Percentiles rank a stretch among this genome's conserved stretches.
Conservation (phyloP, 2,888 invertebrate genomes). For the Eupsilia transversa region DNA sequence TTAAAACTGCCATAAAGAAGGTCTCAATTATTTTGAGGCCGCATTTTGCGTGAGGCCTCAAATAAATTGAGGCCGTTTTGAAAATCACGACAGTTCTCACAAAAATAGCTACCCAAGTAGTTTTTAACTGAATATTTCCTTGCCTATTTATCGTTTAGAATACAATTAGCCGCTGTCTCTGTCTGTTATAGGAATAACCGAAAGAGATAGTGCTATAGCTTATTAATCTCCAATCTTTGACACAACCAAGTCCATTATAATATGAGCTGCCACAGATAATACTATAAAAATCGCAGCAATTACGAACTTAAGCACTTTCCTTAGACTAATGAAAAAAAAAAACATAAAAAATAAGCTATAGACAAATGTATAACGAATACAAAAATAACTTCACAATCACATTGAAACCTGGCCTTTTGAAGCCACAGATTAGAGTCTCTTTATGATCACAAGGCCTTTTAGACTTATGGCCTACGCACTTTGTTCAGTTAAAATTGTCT, state of each 20-base stretch:
- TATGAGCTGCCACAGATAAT: slow-evolving; percentile 67
- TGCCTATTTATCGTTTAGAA: background rate
- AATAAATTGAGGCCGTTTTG: background rate
- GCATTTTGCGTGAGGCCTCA: background rate
- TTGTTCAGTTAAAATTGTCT: slow-evolving; percentile 30
- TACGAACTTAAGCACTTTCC: slow-evolving; percentile 78
- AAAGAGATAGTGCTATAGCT: background rate
- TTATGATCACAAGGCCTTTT: slow-evolving; percentile 20
- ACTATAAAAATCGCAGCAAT: slow-evolving; percentile 68
- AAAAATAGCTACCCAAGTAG: background rate
- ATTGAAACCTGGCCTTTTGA: slow-evolving; percentile 67
- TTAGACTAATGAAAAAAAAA: slow-evolving; percentile 75
- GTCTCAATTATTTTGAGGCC: background rate
- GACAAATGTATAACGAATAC: slow-evolving; percentile 80
- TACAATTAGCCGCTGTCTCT: background rate
- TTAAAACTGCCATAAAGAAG: background rate
- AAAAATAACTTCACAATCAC: slow-evolving; percentile 85
- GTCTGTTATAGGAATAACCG: background rate
- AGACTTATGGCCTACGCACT: slow-evolving; percentile 30
- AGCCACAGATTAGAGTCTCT: slow-evolving; percentile 54
- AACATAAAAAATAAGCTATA: slow-evolving; percentile 84
- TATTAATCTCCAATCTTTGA: slow-evolving; percentile 45
- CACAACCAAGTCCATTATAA: slow-evolving; percentile 23
- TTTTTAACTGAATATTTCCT: background rate
- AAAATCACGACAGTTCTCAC: background rate